These are phyloP conservation scores for Felis chaus DNA, from an alignment of 2,113 vertebrate genomes.

Conservation along the genomic window DNA sequence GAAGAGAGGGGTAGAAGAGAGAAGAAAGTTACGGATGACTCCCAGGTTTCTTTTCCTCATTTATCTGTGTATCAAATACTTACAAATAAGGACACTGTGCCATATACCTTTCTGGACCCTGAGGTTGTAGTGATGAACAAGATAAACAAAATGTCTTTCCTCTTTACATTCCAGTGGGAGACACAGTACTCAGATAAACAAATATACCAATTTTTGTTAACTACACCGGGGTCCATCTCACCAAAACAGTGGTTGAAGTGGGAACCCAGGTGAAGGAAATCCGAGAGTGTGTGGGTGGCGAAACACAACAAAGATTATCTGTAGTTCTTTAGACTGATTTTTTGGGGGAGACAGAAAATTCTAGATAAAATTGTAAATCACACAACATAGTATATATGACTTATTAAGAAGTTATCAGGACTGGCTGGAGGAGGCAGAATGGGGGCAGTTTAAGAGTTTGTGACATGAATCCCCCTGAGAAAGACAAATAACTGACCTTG, in stretches of 20 bases:
- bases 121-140: background rate
- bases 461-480: background rate
- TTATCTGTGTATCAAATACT: background rate
- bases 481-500: background rate
- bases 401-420: background rate
- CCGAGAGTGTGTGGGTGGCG: background rate
- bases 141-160: background rate
- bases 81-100: background rate
- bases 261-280: background rate
- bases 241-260: background rate
- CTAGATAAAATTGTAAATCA: background rate
- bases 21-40: background rate
- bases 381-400: background rate
- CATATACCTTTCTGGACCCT: background rate
- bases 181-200: background rate
- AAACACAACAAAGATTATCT: background rate
- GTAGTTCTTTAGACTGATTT: background rate
- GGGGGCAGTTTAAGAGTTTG: background rate
- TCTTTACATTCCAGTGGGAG: background rate
- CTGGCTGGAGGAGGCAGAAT: background rate
- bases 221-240: background rate
- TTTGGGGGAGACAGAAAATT: background rate
- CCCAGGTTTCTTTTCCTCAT: background rate
- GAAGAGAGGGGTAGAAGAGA: background rate
- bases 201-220: background rate